Evolutionary conservation across 2,797 vertebrate species (phyloP), one percentile per base, ranked within the genome.

Genomic region (Tokudaia tokunoshimensis): DNA sequence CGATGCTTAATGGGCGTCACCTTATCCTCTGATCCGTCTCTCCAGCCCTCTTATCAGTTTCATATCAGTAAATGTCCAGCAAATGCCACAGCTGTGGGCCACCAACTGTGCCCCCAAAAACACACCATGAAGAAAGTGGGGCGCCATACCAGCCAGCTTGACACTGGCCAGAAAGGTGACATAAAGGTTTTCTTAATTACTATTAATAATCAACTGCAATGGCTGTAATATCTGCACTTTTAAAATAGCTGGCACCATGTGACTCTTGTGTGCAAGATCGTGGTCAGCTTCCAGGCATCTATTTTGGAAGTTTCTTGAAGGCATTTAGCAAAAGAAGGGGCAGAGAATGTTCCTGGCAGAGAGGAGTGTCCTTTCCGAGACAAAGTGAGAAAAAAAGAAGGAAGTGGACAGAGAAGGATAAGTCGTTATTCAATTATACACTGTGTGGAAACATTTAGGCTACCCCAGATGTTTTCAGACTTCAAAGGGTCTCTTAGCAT

Each of bases 381-480:
- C 63, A 57, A 89, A 92, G 55, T 72, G 80, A 79, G 81, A 4
- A 17, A 11, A 10, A 24, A 31, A 17, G 2, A 29, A 34, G 13
- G 59, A 26, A 7, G 20, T 7, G 14, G 75, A 61, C 50, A 75
- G 83, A 96, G 90, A 89, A 92, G 96, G 94, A 96, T 96, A 97
- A 95, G 83, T 80, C 81, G 31, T 92, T 96, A 94, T 76, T 47
- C 93, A 92, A 67, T 95, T 93, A 95, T 93, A 95, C 19, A 65
- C 34, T 92, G 29, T 94, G 89, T 96, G 96, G 95, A 97, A 97
- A 95, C 89, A 93, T 96, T 97, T 97, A 96, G 91, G 52, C 63
- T 94, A 76, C n/a, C 63, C 80, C 96, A 98, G 96, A 96, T 95
- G 93, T 96, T 95, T 95, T 91, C 95, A 76, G 78, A 97, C 96